These are phyloP conservation scores for Callosobruchus maculatus DNA, from an alignment of 2,888 invertebrate genomes.

Conservation along the genomic window DNA sequence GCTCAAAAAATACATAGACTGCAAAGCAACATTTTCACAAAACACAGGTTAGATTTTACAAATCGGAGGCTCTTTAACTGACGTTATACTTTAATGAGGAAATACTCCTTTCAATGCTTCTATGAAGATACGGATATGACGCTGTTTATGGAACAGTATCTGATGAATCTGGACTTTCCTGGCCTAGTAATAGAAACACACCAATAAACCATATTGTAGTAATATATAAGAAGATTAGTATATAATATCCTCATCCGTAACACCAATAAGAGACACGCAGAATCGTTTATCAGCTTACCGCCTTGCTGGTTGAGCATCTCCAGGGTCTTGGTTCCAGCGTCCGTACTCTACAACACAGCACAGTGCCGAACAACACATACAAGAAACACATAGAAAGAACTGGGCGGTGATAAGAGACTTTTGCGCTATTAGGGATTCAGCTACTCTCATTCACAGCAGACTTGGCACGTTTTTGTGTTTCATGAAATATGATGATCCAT, in stretches of 20 bases:
- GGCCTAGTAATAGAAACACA: background rate
- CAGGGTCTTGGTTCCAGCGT: constrained; percentile 86
- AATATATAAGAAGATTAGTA: background rate
- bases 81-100: too few species aligned
- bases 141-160: too few species aligned
- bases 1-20: too few species aligned
- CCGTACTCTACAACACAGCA: constrained; percentile 77
- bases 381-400: constrained; percentile 10
- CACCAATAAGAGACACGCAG: background rate
- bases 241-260: background rate
- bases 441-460: background rate
- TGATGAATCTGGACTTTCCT: background rate
- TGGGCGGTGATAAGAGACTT: background rate
- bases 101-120: too few species aligned
- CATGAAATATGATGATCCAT: too few species aligned
- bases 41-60: too few species aligned
- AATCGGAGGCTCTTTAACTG: too few species aligned
- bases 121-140: too few species aligned
- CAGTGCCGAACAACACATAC: constrained; percentile 23
- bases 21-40: too few species aligned
- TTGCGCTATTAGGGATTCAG: background rate
- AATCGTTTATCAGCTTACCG: constrained; percentile 64
- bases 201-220: background rate
- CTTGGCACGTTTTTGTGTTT: background rate
- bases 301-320: constrained; percentile 89